phyloP scores from a whole-genome alignment of 2,888 invertebrate genomes.

The Plebejus anna region DNA sequence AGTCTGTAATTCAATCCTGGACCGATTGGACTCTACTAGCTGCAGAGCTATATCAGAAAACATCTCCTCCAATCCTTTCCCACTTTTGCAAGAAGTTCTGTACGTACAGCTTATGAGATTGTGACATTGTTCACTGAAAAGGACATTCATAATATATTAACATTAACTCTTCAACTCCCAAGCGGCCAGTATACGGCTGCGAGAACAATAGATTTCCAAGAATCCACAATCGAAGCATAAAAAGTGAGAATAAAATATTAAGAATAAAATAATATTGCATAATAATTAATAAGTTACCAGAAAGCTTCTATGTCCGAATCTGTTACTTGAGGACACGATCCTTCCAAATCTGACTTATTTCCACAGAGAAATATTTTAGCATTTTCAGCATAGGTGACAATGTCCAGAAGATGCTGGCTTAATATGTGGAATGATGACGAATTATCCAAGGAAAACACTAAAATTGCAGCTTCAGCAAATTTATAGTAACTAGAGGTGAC shows the following conservation, averaged over 20 bases:
- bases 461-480: constrained; percentile 95
- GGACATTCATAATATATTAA: neutral
- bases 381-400: constrained; percentile 96
- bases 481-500: constrained; percentile 97
- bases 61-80: constrained; percentile 94
- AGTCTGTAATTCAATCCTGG: constrained; percentile 89
- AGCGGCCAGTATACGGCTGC: too few species aligned
- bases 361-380: constrained; percentile 97
- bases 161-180: neutral
- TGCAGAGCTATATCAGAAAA: constrained; percentile 92
- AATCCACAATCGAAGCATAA: neutral
- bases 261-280: neutral
- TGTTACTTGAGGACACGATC: constrained; percentile 86
- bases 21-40: constrained; percentile 88
- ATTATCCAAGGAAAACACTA: constrained; percentile 95
- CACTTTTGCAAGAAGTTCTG: constrained; percentile 93
- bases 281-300: constrained; percentile 75
- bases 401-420: constrained; percentile 95
- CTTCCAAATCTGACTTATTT: constrained; percentile 92
- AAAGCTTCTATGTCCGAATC: constrained; percentile 94
- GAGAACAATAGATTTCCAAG: too few species aligned
- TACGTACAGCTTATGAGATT: constrained; percentile 93
- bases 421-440: constrained; percentile 94
- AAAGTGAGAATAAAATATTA: neutral
- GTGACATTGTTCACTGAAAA: constrained; percentile 92